These are phyloP conservation scores for Scaeva pyrastri DNA, from an alignment of 2,888 invertebrate species.

Conservation along the genomic window DNA sequence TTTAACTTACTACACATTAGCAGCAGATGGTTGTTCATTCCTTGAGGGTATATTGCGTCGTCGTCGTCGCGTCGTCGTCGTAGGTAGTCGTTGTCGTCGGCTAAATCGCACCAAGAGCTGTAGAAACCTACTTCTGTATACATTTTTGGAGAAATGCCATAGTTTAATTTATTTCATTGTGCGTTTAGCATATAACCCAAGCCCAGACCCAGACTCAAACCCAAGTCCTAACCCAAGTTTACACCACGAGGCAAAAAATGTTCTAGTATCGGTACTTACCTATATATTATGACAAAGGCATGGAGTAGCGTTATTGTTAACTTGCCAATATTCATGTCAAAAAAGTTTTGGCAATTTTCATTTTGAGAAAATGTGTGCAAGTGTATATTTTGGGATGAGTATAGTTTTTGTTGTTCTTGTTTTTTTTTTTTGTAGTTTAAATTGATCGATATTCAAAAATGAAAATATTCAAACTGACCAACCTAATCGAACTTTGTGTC, in stretches of 20 bases:
- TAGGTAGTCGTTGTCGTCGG: not conserved
- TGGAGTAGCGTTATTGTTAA: slow-evolving; percentile 45
- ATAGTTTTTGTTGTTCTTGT: slow-evolving; percentile 5
- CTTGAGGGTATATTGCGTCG: slow-evolving; percentile 32
- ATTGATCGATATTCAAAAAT: slow-evolving; percentile 63
- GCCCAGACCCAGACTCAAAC: not conserved
- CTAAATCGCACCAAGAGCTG: slow-evolving; percentile 18
- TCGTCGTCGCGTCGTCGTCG: not conserved
- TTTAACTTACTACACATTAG: slow-evolving; percentile 64
- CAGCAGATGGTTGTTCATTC: slow-evolving; percentile 60
- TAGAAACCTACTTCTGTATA: slow-evolving; percentile 24
- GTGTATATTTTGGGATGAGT: not conserved
- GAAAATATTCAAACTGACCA: slow-evolving; percentile 40
- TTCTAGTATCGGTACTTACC: not conserved
- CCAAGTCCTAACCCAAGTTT: not conserved
- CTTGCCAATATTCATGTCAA: slow-evolving; percentile 67
- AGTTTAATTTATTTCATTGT: slow-evolving; percentile 69
- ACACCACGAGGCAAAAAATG: slow-evolving; percentile 45
- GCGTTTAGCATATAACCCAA: slow-evolving; percentile 58
- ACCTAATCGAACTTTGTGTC: slow-evolving; percentile 66
- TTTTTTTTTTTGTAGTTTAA: not conserved
- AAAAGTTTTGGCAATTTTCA: slow-evolving; percentile 54
- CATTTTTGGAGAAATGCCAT: slow-evolving; percentile 63
- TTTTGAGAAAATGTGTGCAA: not conserved
- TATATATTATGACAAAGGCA: slow-evolving; percentile 24